These are phyloP conservation scores for Cacoxenus indagator DNA, from an alignment of 2,888 invertebrate species.

Conservation along the genomic window DNA sequence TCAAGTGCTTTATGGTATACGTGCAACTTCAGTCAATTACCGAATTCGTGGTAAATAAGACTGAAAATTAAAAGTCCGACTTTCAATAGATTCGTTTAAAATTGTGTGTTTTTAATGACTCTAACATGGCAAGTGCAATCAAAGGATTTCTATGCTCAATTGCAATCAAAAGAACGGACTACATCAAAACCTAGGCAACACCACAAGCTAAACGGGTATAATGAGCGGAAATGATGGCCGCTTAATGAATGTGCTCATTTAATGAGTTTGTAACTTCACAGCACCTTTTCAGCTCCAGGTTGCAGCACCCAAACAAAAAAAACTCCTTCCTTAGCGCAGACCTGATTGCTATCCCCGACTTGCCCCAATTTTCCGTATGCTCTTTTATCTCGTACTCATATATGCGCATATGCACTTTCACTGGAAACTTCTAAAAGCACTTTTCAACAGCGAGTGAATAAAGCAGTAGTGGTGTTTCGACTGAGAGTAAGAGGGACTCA, in stretches of 20 bases:
- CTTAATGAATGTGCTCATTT: not conserved
- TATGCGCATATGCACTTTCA: conserved; percentile 32
- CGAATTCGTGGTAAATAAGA: too few species aligned
- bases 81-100: too few species aligned
- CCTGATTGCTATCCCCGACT: conserved; percentile 3
- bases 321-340: not conserved
- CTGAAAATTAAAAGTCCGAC: too few species aligned
- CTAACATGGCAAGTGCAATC: not conserved
- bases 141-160: not conserved
- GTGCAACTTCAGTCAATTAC: too few species aligned
- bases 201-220: not conserved
- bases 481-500: conserved; percentile 18
- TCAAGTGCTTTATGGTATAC: too few species aligned
- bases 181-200: not conserved
- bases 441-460: conserved; percentile 35
- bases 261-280: not conserved
- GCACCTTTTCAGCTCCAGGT: not conserved
- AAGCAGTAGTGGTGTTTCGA: not conserved
- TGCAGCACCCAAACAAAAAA: not conserved
- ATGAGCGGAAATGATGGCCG: not conserved
- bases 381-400: not conserved
- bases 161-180: not conserved
- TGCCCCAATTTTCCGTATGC: not conserved
- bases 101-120: too few species aligned
- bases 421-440: conserved; percentile 41